Conservation (phyloP, 2,888 invertebrate species). For the Terebella lapidaria region DNA sequence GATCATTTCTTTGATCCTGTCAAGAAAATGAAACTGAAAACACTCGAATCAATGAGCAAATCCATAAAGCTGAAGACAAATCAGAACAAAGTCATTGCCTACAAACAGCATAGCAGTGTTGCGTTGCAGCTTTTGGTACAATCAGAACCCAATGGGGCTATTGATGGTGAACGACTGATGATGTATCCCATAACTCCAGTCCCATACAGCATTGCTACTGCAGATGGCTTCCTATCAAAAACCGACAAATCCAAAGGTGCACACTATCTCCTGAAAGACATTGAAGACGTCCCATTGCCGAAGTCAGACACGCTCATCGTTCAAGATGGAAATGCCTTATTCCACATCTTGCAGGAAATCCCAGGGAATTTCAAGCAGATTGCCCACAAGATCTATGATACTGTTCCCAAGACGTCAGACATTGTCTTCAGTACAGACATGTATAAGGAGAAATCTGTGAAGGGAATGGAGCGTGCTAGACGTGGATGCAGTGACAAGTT, state of each 20-base stretch:
- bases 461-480: background rate
- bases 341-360: background rate
- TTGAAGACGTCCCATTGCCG: background rate
- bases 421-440: background rate
- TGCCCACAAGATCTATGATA: background rate
- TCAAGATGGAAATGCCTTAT: constrained; percentile 2
- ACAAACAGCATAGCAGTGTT: constrained; percentile 2
- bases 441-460: background rate
- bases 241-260: constrained; percentile 1
- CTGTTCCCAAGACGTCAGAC: background rate
- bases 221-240: constrained; percentile 1
- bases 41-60: background rate
- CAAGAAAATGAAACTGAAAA: background rate
- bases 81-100: background rate
- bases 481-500: constrained; percentile 1
- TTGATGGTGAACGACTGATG: constrained; percentile 1
- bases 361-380: background rate
- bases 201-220: background rate
- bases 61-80: background rate
- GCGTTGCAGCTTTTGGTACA: background rate
- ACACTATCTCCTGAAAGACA: background rate
- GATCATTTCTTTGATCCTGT: constrained; percentile 1
- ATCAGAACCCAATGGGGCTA: background rate
- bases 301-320: background rate
- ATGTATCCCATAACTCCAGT: background rate